phyloP scores from a whole-genome alignment of 2,888 invertebrate genomes.

The Epicampocera succincta region DNA sequence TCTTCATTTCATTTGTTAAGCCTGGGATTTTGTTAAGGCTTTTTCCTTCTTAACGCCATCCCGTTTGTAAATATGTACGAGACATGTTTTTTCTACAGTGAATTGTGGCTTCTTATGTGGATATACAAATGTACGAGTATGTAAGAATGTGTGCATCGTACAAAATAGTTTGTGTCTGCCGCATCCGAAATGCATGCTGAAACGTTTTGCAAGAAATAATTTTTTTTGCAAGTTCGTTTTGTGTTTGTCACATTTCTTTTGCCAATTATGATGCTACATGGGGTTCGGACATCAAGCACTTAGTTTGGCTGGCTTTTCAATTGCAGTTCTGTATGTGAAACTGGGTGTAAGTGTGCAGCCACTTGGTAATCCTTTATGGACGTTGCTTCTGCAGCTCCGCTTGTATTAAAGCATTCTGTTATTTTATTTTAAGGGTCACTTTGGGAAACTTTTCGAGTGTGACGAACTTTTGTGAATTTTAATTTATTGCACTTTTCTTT shows the following conservation, averaged over 20 bases:
- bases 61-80: not conserved
- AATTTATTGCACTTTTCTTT: not conserved
- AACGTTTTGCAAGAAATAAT: not conserved
- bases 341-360: not conserved
- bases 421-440: constrained; percentile 20
- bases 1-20: too few relatives aligned
- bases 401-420: constrained; percentile 9
- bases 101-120: constrained; percentile 27
- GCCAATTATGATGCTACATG: constrained; percentile 50
- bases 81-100: constrained; percentile 3
- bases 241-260: constrained; percentile 61
- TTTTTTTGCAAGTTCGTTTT: constrained; percentile 42
- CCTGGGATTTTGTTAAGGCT: too few relatives aligned
- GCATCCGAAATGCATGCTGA: not conserved
- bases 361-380: not conserved
- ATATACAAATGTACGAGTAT: not conserved
- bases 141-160: not conserved
- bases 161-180: not conserved
- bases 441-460: constrained; percentile 32
- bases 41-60: not conserved
- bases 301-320: constrained; percentile 13
- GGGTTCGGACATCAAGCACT: not conserved
- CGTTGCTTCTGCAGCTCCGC: not conserved
- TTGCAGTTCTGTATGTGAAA: not conserved
- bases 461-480: constrained; percentile 36